Conservation (phyloP, 2,888 invertebrate species). For the Oscheius sp. region DNA sequence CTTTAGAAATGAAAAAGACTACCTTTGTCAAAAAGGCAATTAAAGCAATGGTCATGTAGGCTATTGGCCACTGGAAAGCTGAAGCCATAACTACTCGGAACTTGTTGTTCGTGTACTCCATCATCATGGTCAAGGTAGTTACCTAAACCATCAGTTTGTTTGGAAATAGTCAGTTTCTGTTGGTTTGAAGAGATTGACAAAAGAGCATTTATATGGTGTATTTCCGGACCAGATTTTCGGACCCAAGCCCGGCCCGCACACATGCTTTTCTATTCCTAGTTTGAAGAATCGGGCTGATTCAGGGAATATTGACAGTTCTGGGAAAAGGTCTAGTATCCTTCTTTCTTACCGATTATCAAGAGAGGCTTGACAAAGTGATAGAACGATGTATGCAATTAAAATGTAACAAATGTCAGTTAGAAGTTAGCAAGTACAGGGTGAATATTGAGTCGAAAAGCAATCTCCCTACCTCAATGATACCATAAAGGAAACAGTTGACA, state of each 20-base stretch:
- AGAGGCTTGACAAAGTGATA: no score
- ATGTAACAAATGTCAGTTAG: no score
- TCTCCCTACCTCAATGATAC: slow-evolving; percentile 61
- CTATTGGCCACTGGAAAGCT: slow-evolving; percentile 66
- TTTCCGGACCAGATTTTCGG: no score
- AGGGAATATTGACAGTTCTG: no score
- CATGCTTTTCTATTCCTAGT: no score
- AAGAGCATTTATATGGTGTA: no score
- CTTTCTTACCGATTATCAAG: no score
- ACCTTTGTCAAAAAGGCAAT: slow-evolving; percentile 64
- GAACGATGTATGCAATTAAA: no score
- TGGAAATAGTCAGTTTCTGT: not conserved
- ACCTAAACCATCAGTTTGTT: slow-evolving; percentile 30
- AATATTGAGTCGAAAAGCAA: not conserved
- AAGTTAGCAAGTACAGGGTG: no score
- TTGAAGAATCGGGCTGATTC: no score
- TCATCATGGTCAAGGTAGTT: slow-evolving; percentile 67
- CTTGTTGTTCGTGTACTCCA: slow-evolving; percentile 70
- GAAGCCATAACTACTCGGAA: slow-evolving; percentile 61
- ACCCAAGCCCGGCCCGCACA: no score
- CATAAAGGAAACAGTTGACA: slow-evolving; percentile 69
- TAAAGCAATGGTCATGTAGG: slow-evolving; percentile 67
- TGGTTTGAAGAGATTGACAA: not conserved
- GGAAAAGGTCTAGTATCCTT: no score
- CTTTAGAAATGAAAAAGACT: not conserved